phyloP scores from a whole-genome alignment of 1,140 invertebrate species.

The Hormaphis cornu region DNA sequence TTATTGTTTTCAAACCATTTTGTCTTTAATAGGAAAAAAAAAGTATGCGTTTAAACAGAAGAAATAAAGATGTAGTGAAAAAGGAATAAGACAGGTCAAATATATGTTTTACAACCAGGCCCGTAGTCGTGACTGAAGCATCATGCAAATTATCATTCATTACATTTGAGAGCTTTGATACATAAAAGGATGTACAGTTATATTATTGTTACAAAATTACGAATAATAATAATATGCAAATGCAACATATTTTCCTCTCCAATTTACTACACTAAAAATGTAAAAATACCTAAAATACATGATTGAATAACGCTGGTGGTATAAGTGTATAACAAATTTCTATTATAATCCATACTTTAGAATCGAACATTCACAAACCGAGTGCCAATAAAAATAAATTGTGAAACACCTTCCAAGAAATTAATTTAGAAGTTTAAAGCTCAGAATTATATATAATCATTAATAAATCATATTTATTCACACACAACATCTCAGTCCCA shows the following conservation, averaged over 20 bases:
- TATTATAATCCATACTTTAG: conserved; percentile 12
- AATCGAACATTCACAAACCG: conserved; percentile 24
- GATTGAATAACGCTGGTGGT: conserved; percentile 20
- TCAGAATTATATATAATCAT: conserved; percentile 11
- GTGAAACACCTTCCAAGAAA: conserved; percentile 18
- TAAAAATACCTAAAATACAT: conserved; percentile 21
- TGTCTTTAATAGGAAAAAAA: neutral
- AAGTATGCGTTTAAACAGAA: neutral
- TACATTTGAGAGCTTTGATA: conserved; percentile 20
- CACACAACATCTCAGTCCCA: conserved; percentile 16
- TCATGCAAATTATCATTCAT: conserved; percentile 30
- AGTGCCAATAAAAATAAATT: conserved; percentile 25
- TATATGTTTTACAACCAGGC: conserved; percentile 16
- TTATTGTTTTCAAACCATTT: neutral
- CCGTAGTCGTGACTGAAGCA: conserved; percentile 27
- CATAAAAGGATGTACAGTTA: neutral
- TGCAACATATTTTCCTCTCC: conserved; percentile 18
- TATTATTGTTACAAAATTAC: conserved; percentile 10
- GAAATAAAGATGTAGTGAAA: neutral
- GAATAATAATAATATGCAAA: conserved; percentile 17
- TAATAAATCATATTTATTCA: conserved; percentile 1
- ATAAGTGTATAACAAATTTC: conserved; percentile 18
- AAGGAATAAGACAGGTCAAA: conserved; percentile 17
- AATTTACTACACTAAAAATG: conserved; percentile 22
- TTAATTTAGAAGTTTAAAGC: conserved; percentile 17